A percentile compares a stretch with the other conserved stretches of the same genome.
These are phyloP conservation scores for Sebastes oblongus DNA, from an alignment of 2,797 vertebrate species.

Conservation along the genomic window DNA sequence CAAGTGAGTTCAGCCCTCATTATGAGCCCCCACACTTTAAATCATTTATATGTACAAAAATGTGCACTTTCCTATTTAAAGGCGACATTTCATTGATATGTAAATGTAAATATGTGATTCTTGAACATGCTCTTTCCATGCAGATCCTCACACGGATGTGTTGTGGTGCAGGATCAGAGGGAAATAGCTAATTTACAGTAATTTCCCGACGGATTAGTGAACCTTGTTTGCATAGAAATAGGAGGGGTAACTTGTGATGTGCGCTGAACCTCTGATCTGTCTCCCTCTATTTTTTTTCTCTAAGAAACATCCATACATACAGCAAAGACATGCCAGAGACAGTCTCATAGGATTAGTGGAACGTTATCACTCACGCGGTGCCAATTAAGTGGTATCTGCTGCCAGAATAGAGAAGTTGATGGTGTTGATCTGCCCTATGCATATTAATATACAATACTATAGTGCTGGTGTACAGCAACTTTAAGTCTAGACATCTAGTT, in stretches of 20 bases:
- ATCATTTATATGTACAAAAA: conserved; percentile 26
- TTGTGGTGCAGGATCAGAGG: not conserved
- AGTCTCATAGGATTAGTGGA: conserved; percentile 19
- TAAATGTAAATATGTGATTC: conserved; percentile 17
- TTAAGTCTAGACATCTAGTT: not conserved
- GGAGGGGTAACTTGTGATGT: conserved; percentile 15
- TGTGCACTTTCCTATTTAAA: not conserved
- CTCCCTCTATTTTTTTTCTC: not conserved
- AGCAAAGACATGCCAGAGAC: not conserved
- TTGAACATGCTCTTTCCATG: not conserved
- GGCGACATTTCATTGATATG: not conserved
- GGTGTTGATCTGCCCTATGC: not conserved
- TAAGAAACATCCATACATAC: not conserved
- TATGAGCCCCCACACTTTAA: not conserved
- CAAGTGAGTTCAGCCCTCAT: conserved; percentile 5
- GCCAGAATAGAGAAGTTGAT: not conserved
- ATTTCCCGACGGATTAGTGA: conserved; percentile 41
- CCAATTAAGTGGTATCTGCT: conserved; percentile 37
- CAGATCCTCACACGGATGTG: conserved; percentile 4
- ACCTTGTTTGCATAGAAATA: conserved; percentile 44
- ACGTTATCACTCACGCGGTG: conserved; percentile 16
- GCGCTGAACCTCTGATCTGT: not conserved
- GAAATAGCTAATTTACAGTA: conserved; percentile 44
- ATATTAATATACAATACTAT: not conserved
- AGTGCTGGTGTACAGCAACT: not conserved